A percentile compares a stretch with the other conserved stretches of the same genome.
Evolutionary conservation across 1,140 invertebrate genomes (phyloP).

Genomic region (Lepidotrigona ventralis): DNA sequence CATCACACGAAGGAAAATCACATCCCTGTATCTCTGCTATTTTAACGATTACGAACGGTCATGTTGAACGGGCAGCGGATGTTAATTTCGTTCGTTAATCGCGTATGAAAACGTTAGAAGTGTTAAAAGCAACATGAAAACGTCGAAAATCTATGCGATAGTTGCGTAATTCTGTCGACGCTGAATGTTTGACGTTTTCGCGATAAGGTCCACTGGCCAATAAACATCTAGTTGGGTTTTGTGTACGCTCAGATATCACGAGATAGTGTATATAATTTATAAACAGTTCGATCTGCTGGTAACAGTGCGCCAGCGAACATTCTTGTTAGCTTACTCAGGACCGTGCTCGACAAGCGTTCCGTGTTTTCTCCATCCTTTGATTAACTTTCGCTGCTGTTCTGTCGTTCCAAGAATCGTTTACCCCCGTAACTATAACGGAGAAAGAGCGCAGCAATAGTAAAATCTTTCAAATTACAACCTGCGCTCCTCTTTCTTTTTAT

Average conservation of each 20-base stretch:
- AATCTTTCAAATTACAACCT: conserved; percentile 34
- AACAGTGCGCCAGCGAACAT: conserved; percentile 49
- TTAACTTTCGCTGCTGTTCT: conserved; percentile 22
- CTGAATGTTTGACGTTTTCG: conserved; percentile 16
- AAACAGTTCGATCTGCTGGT: conserved; percentile 76
- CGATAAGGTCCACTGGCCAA: conserved; percentile 44
- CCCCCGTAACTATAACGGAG: conserved; percentile 12
- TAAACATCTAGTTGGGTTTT: conserved; percentile 67
- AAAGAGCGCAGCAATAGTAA: conserved; percentile 8
- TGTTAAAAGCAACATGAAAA: not conserved
- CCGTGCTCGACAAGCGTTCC: not conserved
- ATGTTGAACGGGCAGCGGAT: not conserved
- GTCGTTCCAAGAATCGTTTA: conserved; percentile 37
- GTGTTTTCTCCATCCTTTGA: conserved; percentile 40
- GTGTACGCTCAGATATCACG: conserved; percentile 68
- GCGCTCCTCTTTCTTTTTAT: not conserved
- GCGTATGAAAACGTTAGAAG: too few species aligned
- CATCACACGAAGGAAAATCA: too few species aligned
- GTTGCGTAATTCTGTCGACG: not conserved
- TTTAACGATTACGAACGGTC: not conserved
- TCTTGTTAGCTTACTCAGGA: conserved; percentile 40
- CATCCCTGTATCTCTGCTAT: not conserved
- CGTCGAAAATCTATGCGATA: not conserved
- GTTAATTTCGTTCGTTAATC: not conserved
- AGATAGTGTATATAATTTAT: conserved; percentile 81